These are phyloP conservation scores for Dryobotodes eremita DNA, from an alignment of 2,888 invertebrate species.

Conservation along the genomic window DNA sequence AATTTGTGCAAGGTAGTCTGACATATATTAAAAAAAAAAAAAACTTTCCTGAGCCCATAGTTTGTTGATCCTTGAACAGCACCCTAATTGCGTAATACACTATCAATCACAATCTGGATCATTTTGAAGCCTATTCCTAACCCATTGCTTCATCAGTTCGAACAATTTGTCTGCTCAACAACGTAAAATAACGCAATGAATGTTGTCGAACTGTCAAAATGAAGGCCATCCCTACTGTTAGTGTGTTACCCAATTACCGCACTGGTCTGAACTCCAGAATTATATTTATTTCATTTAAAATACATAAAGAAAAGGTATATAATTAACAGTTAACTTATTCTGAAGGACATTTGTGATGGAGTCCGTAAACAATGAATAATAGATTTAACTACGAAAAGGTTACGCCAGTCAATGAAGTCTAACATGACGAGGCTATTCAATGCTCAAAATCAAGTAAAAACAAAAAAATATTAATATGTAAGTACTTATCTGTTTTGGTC, in stretches of 20 bases:
- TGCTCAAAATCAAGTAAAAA: background rate
- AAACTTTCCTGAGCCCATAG: background rate
- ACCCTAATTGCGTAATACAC: no score
- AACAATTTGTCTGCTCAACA: no score
- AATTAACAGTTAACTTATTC: constrained; percentile 21
- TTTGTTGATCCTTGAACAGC: no score
- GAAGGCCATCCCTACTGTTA: no score
- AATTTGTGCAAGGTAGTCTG: background rate
- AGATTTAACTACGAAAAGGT: constrained; percentile 39
- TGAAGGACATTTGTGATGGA: constrained; percentile 16
- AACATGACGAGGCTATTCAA: background rate
- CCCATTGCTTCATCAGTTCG: no score
- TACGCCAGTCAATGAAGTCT: constrained; percentile 27
- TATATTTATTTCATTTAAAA: constrained; percentile 15
- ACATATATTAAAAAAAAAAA: background rate
- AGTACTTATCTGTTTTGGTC: background rate
- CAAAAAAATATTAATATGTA: background rate
- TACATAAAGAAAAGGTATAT: constrained; percentile 15
- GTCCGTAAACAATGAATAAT: constrained; percentile 44
- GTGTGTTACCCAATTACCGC: no score
- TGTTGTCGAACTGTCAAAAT: no score
- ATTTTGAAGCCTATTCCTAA: no score
- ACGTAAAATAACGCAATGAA: no score
- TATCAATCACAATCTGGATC: no score
- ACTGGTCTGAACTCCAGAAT: background rate